These are phyloP conservation scores for Yponomeuta plumbellus DNA, from an alignment of 2,888 invertebrate species.

Conservation along the genomic window DNA sequence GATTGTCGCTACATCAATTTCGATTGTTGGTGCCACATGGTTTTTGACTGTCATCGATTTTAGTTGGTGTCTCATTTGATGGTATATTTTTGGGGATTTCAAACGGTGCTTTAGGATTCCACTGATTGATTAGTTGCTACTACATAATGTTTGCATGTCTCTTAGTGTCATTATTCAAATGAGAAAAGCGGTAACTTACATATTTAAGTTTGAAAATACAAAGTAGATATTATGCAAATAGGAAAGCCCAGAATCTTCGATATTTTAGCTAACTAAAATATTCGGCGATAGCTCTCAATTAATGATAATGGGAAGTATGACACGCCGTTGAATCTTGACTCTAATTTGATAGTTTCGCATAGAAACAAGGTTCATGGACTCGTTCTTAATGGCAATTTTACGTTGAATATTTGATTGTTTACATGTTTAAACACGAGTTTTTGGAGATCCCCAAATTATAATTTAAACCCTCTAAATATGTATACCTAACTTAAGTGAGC, in stretches of 20 bases:
- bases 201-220: conserved; percentile 2
- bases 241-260: background rate
- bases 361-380: background rate
- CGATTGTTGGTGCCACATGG: conserved; percentile 35
- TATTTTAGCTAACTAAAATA: background rate
- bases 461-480: background rate
- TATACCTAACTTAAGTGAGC: too few relatives aligned
- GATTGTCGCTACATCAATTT: conserved; percentile 56
- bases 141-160: conserved; percentile 9
- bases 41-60: conserved; percentile 68
- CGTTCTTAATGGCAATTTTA: conserved; percentile 14
- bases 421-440: background rate
- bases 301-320: conserved; percentile 13
- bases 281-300: conserved; percentile 16
- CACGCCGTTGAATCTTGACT: conserved; percentile 8
- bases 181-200: conserved; percentile 1
- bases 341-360: conserved; percentile 16
- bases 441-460: background rate
- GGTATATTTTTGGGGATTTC: conserved; percentile 1
- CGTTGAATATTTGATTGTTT: conserved; percentile 8
- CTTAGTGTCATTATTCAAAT: conserved; percentile 13
- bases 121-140: conserved; percentile 9
- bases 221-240: conserved; percentile 9
- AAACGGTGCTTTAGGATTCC: background rate
- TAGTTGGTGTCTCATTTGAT: conserved; percentile 59